Base-by-base conservation (phyloP, 2,888 invertebrate genomes). In the Microctonus brassicae region DNA sequence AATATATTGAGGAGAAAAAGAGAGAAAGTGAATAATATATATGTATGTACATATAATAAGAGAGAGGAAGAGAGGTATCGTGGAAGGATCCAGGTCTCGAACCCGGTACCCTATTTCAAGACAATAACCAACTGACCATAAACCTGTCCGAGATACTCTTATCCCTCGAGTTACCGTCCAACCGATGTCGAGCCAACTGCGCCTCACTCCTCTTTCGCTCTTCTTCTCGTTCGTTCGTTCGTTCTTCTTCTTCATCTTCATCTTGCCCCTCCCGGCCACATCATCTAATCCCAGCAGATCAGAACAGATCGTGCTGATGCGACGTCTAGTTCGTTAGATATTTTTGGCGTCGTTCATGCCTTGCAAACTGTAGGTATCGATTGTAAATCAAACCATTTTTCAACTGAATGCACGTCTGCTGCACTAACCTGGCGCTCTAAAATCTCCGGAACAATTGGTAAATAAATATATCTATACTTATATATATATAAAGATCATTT, bases 71-170 rank as follows among this genome's bases (percentile, higher is more conserved):
- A 7, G 17, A 6, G 17, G 47, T n/a, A 47, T 47, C 20, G 17
- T 47, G 47, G 58, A 58, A 72, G 57, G 52, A 26, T 61, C 60
- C 53, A 65, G 34, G 58, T 36, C 69, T 66, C 60, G 65, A 62
- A 65, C 60, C 67, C 69, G 67, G 69, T 76, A 76, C 74, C 76
- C 77, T 72, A 74, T 81, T 79, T 81, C 77, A 73, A 81, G 81
- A 80, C 78, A 81, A 81, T 79, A 81, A 80, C 78, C 75, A 72
- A 76, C 76, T 67, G 76, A 78, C 79, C 78, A 78, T 82, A 83
- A 83, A 83, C 74, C 81, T 76, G 80, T 80, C 79, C 71, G 75
- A 75, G 73, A 34, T 68, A 61, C 65, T 68, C 33, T 71, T 75
- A 69, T 67, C 72, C 73, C 67, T 60, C 73, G 69, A 66, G 67